Conservation (phyloP, 1,140 invertebrate genomes). For the Penaeus indicus region DNA sequence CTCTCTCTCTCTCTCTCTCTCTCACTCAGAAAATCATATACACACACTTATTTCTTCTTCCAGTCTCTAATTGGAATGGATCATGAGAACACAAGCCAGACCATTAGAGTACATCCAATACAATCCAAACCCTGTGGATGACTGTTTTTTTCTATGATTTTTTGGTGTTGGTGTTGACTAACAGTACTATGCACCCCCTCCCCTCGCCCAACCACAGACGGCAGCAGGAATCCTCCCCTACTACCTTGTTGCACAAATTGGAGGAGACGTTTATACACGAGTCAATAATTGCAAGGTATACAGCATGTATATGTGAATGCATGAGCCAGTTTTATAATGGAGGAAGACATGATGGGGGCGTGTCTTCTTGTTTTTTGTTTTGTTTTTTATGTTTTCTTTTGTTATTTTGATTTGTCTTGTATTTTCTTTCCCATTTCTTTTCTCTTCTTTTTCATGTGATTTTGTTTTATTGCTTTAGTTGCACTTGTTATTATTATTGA, state of each 20-base stretch:
- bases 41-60: too few species aligned
- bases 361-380: constrained; percentile 9
- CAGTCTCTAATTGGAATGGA: too few species aligned
- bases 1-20: too few species aligned
- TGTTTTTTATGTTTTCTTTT: background rate
- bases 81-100: too few species aligned
- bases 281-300: constrained; percentile 72
- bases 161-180: constrained; percentile 39
- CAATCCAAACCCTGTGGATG: background rate
- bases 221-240: constrained; percentile 74
- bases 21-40: too few species aligned
- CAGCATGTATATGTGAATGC: constrained; percentile 65
- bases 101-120: too few species aligned
- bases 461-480: too few species aligned
- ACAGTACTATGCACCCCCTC: constrained; percentile 4
- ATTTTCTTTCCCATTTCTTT: too few species aligned
- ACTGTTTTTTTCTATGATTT: background rate
- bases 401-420: too few species aligned
- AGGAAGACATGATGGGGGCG: background rate
- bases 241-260: constrained; percentile 81
- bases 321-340: constrained; percentile 43
- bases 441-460: too few species aligned
- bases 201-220: constrained; percentile 67
- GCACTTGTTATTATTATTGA: too few species aligned
- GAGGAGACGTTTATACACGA: constrained; percentile 76